These are phyloP conservation scores for Allobates femoralis DNA, from an alignment of 2,797 vertebrate genomes.

Conservation along the genomic window DNA sequence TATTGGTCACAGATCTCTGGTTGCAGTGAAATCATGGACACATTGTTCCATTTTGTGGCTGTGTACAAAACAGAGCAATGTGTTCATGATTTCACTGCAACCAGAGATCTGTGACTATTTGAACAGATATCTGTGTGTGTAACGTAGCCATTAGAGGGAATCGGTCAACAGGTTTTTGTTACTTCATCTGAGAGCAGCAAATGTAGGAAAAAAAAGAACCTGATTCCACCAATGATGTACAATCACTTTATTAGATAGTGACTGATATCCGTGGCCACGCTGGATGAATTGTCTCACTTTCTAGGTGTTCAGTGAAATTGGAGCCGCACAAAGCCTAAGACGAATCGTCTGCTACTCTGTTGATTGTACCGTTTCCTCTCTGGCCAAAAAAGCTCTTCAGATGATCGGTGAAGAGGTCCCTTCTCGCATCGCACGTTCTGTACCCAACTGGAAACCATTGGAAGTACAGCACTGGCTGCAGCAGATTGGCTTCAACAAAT, in stretches of 20 bases:
- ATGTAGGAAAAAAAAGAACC: too few relatives aligned
- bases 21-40: too few relatives aligned
- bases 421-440: slow-evolving; percentile 83
- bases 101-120: too few relatives aligned
- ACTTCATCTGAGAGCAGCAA: too few relatives aligned
- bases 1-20: too few relatives aligned
- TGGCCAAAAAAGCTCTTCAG: slow-evolving; percentile 88
- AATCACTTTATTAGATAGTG: not conserved
- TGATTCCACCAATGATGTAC: too few relatives aligned
- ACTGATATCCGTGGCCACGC: not conserved
- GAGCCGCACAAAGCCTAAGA: slow-evolving; percentile 95
- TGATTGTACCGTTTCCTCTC: slow-evolving; percentile 84
- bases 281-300: slow-evolving; percentile 9
- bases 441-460: slow-evolving; percentile 93
- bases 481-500: slow-evolving; percentile 90
- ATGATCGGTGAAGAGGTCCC: slow-evolving; percentile 92
- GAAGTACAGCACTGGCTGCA: slow-evolving; percentile 96
- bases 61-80: too few relatives aligned
- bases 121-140: too few relatives aligned
- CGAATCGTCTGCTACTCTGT: slow-evolving; percentile 93
- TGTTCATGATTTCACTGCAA: too few relatives aligned
- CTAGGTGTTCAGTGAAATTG: slow-evolving; percentile 94
- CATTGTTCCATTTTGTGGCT: too few relatives aligned
- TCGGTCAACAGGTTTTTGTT: too few relatives aligned
- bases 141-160: too few relatives aligned